phyloP scores from a whole-genome alignment of 2,797 vertebrate species.

The Melopsittacus undulatus region DNA sequence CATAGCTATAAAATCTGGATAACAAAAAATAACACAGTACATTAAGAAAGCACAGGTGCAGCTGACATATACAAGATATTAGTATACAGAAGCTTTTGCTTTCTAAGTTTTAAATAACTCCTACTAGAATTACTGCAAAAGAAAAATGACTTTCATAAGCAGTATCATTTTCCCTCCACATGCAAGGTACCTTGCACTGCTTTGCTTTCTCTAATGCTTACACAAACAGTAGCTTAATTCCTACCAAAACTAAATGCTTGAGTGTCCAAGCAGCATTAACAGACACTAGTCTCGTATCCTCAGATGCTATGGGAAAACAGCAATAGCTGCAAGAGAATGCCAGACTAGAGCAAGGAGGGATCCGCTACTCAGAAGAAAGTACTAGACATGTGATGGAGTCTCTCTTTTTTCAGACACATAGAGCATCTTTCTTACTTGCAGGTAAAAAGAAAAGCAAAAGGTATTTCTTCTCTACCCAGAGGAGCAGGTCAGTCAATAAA shows the following conservation, averaged over 20 bases:
- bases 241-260: background rate
- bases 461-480: background rate
- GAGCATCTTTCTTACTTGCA: background rate
- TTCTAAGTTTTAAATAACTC: background rate
- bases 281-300: background rate
- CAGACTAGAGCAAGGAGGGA: background rate
- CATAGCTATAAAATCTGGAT: background rate
- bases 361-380: background rate
- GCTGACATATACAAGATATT: background rate
- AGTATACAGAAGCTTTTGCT: background rate
- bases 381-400: background rate
- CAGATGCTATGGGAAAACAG: background rate
- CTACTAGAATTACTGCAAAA: background rate
- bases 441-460: background rate
- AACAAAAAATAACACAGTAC: background rate
- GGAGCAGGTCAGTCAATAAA: background rate
- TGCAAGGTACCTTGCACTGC: background rate
- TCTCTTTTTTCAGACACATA: background rate
- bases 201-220: background rate
- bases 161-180: background rate
- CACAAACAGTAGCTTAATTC: background rate
- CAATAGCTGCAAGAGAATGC: background rate
- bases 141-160: background rate
- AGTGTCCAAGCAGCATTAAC: background rate
- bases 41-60: background rate